Conservation (phyloP, 2,797 vertebrate species). For the Tapirus indicus region DNA sequence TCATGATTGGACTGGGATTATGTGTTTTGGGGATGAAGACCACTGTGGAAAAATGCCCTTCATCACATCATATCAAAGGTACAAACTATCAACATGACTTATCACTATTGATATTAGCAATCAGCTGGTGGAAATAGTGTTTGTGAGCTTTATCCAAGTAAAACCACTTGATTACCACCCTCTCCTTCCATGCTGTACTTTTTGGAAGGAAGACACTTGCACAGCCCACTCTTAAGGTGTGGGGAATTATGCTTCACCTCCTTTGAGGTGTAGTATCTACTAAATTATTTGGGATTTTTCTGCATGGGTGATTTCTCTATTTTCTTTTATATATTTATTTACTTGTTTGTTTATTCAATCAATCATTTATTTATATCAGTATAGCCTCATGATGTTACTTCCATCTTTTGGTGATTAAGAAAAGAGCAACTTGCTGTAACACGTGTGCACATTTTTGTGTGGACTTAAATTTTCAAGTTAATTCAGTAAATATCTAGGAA, state of each 20-base stretch:
- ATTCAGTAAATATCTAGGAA: neutral
- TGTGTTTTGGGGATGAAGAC: neutral
- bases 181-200: neutral
- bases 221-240: neutral
- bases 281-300: neutral
- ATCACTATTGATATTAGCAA: neutral
- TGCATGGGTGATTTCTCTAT: neutral
- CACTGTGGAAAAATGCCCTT: neutral
- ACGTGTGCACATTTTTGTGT: neutral
- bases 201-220: neutral
- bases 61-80: neutral
- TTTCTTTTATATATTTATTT: neutral
- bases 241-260: neutral
- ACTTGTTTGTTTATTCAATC: neutral
- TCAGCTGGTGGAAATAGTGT: neutral
- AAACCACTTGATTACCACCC: neutral
- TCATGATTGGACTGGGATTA: neutral
- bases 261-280: neutral
- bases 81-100: neutral
- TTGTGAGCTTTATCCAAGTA: neutral
- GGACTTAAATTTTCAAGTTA: neutral
- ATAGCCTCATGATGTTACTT: neutral
- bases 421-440: neutral
- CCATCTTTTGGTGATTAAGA: neutral
- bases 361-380: neutral